Evolutionary conservation across 2,888 invertebrate species (phyloP).

Genomic region (Ormyrus nitidulus): DNA sequence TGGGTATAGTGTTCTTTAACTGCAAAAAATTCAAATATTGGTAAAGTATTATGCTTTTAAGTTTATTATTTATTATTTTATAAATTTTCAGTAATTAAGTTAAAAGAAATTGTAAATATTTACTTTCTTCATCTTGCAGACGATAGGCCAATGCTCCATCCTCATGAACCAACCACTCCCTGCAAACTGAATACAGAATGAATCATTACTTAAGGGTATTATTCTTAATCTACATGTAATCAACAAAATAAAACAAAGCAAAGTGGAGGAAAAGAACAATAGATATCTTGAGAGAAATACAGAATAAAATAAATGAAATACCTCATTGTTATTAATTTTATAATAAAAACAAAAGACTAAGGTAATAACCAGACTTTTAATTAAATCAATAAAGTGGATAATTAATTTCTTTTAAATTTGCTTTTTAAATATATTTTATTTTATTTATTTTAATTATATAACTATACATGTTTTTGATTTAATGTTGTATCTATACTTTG

Average conservation of each 20-base stretch:
- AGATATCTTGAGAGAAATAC: neutral
- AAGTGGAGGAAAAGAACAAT: conserved; percentile 19
- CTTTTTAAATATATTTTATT: too few relatives aligned
- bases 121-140: conserved; percentile 89
- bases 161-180: conserved; percentile 90
- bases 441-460: too few relatives aligned
- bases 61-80: neutral
- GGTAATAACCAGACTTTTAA: too few relatives aligned
- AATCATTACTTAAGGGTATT: conserved; percentile 57
- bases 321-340: too few relatives aligned
- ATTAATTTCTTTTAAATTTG: too few relatives aligned
- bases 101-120: conserved; percentile 66
- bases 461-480: too few relatives aligned
- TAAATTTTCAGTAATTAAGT: neutral
- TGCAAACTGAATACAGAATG: conserved; percentile 80
- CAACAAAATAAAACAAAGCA: conserved; percentile 31
- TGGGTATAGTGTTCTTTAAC: conserved; percentile 86
- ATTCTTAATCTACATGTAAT: neutral
- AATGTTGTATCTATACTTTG: too few relatives aligned
- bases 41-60: neutral
- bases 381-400: too few relatives aligned
- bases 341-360: too few relatives aligned
- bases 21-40: conserved; percentile 66
- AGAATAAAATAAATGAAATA: too few relatives aligned
- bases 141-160: conserved; percentile 89